Evolutionary conservation across 2,797 vertebrate species (phyloP).

Genomic region (Pseudochirops corinnae): DNA sequence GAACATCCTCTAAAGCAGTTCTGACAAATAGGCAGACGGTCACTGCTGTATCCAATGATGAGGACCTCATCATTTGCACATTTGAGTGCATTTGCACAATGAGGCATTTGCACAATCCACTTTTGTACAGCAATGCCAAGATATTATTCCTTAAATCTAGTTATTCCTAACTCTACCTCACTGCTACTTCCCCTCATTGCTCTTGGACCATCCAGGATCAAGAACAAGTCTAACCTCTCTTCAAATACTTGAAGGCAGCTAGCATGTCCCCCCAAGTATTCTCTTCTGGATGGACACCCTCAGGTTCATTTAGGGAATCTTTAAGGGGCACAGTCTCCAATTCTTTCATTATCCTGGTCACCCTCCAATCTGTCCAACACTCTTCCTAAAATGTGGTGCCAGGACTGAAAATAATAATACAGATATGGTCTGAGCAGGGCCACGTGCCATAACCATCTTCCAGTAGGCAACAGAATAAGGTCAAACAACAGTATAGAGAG

Average conservation of each 20-base stretch:
- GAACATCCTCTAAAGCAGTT: neutral
- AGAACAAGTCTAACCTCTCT: neutral
- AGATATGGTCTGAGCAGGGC: neutral
- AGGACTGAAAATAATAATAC: neutral
- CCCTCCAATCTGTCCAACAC: neutral
- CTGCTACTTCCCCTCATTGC: neutral
- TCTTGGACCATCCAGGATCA: neutral
- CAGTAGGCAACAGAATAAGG: slow-evolving; percentile 4
- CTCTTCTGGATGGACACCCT: neutral
- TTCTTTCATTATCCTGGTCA: neutral
- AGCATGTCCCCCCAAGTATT: neutral
- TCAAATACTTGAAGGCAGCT: neutral
- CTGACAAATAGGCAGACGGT: neutral
- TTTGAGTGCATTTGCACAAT: no score
- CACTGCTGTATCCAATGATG: neutral
- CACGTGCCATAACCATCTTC: neutral
- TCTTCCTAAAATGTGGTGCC: slow-evolving; percentile 21
- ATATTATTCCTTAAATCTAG: neutral
- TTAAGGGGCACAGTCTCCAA: neutral
- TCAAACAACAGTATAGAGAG: slow-evolving; percentile 37
- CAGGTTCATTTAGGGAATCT: neutral
- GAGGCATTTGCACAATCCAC: neutral
- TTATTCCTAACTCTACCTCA: neutral
- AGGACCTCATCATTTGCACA: neutral
- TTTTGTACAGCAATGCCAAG: neutral